Conservation (phyloP, 2,797 vertebrate species). For the Limnodromus scolopaceus region DNA sequence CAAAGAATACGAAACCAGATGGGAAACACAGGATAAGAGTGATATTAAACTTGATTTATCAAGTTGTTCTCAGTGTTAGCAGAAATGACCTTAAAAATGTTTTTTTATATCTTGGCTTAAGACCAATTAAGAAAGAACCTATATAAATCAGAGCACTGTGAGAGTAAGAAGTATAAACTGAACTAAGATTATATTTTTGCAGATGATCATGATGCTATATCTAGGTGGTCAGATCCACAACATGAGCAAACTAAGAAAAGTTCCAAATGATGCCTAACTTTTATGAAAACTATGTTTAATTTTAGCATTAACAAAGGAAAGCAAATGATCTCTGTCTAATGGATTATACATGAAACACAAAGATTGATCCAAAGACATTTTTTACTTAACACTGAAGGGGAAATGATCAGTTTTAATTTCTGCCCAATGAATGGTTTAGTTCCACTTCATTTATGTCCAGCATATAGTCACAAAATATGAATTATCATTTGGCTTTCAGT, state of each 20-base stretch:
- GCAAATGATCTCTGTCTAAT: not conserved
- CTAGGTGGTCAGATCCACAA: not conserved
- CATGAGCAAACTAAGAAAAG: not conserved
- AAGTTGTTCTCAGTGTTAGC: not conserved
- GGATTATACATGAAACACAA: not conserved
- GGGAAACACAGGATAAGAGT: not conserved
- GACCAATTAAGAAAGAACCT: not conserved
- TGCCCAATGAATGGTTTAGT: not conserved
- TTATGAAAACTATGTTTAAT: not conserved
- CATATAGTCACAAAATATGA: not conserved
- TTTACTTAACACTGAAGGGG: not conserved
- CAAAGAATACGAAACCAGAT: not conserved
- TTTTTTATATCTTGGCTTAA: conserved; percentile 16
- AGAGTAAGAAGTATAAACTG: not conserved
- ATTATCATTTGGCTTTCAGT: not conserved
- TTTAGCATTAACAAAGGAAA: not conserved
- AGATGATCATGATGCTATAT: not conserved
- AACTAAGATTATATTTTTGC: not conserved
- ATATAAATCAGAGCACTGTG: not conserved
- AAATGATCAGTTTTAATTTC: not conserved
- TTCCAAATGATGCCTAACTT: not conserved
- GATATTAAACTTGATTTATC: conserved; percentile 3
- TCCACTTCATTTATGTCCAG: not conserved
- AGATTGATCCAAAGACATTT: not conserved
- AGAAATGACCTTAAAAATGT: conserved; percentile 52